phyloP scores from a whole-genome alignment of 2,888 invertebrate species.

The Eristalis tenax region DNA sequence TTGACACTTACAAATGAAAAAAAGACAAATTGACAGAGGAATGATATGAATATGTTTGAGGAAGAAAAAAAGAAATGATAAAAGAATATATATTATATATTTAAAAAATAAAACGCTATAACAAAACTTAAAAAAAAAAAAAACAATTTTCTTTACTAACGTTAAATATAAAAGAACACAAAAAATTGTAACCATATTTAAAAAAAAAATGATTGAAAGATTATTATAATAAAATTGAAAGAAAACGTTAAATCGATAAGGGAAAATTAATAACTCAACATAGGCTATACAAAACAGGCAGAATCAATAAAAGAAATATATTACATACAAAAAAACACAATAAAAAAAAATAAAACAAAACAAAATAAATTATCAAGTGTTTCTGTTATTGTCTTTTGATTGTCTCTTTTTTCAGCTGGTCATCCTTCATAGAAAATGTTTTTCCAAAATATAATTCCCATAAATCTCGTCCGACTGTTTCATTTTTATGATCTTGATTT shows the following conservation, averaged over 20 bases:
- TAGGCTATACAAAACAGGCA: constrained; percentile 42
- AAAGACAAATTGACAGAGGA: constrained; percentile 18
- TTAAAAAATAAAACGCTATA: constrained; percentile 55
- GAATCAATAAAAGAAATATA: constrained; percentile 63
- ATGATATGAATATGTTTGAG: constrained; percentile 22
- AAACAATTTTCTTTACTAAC: constrained; percentile 55
- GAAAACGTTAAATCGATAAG: constrained; percentile 26
- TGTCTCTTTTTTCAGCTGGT: neutral
- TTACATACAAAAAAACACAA: constrained; percentile 36
- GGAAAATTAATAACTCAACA: constrained; percentile 45
- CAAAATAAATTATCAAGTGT: neutral
- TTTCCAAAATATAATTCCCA: neutral
- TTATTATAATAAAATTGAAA: constrained; percentile 73
- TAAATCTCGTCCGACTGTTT: neutral
- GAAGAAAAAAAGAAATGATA: neutral
- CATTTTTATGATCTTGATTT: neutral
- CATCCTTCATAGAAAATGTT: neutral
- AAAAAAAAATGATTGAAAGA: constrained; percentile 60
- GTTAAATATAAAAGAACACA: constrained; percentile 57
- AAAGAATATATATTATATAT: constrained; percentile 51
- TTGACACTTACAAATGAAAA: constrained; percentile 6
- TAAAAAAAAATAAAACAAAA: constrained; percentile 13
- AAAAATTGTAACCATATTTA: constrained; percentile 62
- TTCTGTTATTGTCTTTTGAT: constrained; percentile 7
- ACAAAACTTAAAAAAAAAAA: constrained; percentile 34